These are phyloP conservation scores for Amyelois transitella DNA, from an alignment of 1,140 invertebrate genomes.

Conservation along the genomic window DNA sequence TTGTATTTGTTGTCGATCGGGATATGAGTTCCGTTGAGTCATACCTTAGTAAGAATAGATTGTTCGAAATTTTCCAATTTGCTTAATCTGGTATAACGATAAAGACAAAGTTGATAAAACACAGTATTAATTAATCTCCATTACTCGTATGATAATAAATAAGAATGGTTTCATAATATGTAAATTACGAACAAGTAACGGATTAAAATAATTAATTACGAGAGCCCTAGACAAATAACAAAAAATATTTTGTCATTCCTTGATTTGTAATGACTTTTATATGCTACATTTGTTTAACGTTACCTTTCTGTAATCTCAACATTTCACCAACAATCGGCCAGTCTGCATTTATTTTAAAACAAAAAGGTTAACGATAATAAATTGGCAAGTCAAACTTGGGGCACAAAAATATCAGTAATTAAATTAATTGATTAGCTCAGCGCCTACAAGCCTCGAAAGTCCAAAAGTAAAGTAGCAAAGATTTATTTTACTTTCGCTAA, in stretches of 20 bases:
- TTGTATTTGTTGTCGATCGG: neutral
- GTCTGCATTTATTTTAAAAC: neutral
- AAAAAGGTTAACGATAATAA: neutral
- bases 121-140: neutral
- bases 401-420: conserved; percentile 31
- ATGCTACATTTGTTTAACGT: neutral
- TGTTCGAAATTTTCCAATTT: neutral
- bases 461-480: conserved; percentile 50
- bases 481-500: conserved; percentile 65
- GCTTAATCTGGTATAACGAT: neutral
- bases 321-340: too few relatives aligned
- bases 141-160: too few relatives aligned
- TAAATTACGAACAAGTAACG: too few relatives aligned
- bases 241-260: too few relatives aligned
- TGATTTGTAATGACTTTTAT: neutral
- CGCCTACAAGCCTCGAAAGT: conserved; percentile 39
- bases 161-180: too few relatives aligned
- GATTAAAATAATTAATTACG: too few relatives aligned
- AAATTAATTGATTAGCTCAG: conserved; percentile 60
- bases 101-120: neutral
- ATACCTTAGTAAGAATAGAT: neutral
- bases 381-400: neutral
- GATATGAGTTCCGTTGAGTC: neutral
- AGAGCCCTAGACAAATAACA: too few relatives aligned
- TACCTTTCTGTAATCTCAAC: too few relatives aligned